Conservation (phyloP, 2,888 invertebrate genomes). For the Limnephilus rhombicus region DNA sequence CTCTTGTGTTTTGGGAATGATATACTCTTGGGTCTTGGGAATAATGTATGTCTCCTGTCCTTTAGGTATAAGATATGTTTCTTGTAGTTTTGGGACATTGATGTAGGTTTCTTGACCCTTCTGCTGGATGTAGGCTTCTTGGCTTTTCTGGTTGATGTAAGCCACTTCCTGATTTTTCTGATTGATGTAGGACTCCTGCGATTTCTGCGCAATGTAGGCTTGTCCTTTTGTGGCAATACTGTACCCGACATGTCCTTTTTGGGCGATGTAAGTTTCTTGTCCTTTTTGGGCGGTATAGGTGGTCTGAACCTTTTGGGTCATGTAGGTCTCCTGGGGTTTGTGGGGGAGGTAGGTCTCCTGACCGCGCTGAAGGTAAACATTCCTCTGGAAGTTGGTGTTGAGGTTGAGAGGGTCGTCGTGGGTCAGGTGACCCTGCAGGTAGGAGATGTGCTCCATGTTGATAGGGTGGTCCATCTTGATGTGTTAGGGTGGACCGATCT, state of each 20-base stretch:
- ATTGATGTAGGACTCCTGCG: constrained; percentile 49
- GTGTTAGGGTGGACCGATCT: constrained; percentile 4
- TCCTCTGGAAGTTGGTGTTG: constrained; percentile 56
- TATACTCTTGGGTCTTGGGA: constrained; percentile 50
- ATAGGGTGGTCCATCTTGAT: constrained; percentile 52
- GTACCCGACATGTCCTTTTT: constrained; percentile 49
- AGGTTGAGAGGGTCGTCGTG: constrained; percentile 53
- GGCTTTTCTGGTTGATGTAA: constrained; percentile 41
- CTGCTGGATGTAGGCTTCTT: constrained; percentile 32
- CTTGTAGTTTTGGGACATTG: constrained; percentile 44
- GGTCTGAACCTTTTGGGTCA: constrained; percentile 38
- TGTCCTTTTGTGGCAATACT: constrained; percentile 55
- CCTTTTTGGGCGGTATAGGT: constrained; percentile 50
- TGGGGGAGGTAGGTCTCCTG: constrained; percentile 51
- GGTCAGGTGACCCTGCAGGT: constrained; percentile 48
- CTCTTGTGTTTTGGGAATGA: constrained; percentile 31
- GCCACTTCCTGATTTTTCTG: constrained; percentile 49
- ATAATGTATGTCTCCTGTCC: constrained; percentile 48
- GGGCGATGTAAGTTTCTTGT: constrained; percentile 52
- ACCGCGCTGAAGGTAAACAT: constrained; percentile 48
- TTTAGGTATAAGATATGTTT: constrained; percentile 52
- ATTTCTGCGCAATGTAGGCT: constrained; percentile 54
- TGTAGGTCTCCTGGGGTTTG: constrained; percentile 51
- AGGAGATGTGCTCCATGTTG: constrained; percentile 54
- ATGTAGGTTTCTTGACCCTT: constrained; percentile 43